Percentiles rank a stretch among this genome's conserved stretches.
Evolutionary conservation across 2,797 vertebrate genomes (phyloP).

Genomic region (Perodicticus potto): DNA sequence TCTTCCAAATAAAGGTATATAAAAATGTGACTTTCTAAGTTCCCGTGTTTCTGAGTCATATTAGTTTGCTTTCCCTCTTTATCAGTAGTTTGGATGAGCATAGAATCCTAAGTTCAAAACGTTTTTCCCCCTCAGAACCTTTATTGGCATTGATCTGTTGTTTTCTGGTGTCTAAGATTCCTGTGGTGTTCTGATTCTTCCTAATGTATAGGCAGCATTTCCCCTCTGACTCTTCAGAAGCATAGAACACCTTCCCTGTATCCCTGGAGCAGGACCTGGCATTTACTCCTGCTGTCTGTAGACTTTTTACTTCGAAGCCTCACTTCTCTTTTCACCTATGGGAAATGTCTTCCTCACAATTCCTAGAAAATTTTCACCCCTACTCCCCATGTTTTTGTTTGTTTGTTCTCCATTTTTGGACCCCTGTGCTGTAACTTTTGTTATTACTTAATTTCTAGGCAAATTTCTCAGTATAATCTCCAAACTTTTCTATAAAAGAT

Average conservation of each 20-base stretch:
- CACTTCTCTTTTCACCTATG: not conserved
- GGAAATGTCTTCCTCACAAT: not conserved
- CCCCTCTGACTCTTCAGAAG: not conserved
- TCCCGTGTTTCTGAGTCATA: not conserved
- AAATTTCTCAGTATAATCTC: not conserved
- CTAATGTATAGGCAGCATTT: not conserved
- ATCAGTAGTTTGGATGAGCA: not conserved
- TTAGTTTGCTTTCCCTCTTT: not conserved
- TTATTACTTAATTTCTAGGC: not conserved
- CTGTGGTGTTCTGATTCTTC: not conserved
- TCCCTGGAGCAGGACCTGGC: not conserved
- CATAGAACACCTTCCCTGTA: not conserved
- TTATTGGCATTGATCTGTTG: not conserved
- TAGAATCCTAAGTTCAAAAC: not conserved
- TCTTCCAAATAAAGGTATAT: not conserved
- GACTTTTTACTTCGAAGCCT: not conserved
- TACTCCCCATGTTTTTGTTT: not conserved
- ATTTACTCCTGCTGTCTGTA: not conserved
- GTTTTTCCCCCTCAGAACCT: not conserved
- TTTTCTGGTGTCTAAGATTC: not conserved
- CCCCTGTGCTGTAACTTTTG: not conserved
- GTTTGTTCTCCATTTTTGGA: conserved; percentile 36
- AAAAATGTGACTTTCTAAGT: not conserved
- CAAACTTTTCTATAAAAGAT: not conserved
- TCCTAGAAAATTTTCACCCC: not conserved